phyloP scores from a whole-genome alignment of 2,797 vertebrate genomes.

The Bradypodion ventrale region DNA sequence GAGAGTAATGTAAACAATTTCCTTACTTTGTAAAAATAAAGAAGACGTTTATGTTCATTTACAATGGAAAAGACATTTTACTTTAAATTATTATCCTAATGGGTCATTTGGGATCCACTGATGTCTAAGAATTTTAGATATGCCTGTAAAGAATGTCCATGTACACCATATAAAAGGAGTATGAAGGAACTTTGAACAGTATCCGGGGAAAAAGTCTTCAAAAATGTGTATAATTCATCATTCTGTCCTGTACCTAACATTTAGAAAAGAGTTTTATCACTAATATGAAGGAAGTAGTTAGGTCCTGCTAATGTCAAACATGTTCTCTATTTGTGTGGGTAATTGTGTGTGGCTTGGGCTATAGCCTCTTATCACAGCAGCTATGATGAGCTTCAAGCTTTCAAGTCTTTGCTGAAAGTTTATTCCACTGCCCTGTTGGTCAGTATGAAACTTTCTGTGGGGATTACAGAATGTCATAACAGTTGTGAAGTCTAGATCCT shows the following conservation, averaged over 20 bases:
- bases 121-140: background rate
- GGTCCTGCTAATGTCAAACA: constrained; percentile 26
- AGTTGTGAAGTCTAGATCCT: background rate
- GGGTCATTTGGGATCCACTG: background rate
- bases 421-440: background rate
- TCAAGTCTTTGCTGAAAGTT: background rate
- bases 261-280: background rate
- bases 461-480: background rate
- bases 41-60: background rate
- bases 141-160: background rate
- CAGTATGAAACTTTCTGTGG: constrained; percentile 19
- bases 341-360: background rate
- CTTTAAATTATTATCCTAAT: background rate
- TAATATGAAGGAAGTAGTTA: constrained; percentile 25
- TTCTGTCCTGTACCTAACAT: background rate
- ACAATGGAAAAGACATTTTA: background rate
- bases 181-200: background rate
- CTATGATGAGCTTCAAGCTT: background rate
- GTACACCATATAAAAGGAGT: background rate
- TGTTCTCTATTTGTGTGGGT: background rate
- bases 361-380: background rate
- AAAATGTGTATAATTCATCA: background rate
- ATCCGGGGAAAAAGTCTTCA: background rate
- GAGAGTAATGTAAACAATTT: background rate
- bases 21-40: background rate